These are phyloP conservation scores for Drosophila lowei DNA, from an alignment of 1,140 invertebrate species.

Conservation along the genomic window DNA sequence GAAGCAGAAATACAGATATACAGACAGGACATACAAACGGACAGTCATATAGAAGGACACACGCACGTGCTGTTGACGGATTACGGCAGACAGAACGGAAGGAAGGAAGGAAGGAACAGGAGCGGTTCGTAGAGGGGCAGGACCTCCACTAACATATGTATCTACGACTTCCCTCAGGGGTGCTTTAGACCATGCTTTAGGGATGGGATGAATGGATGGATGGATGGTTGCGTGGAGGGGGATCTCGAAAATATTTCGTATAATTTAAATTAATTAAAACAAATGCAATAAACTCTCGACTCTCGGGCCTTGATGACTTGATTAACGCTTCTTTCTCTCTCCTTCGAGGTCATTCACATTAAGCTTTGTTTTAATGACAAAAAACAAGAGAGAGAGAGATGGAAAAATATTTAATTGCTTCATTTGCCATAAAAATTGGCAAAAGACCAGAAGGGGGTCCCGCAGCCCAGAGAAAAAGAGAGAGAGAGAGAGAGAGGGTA, in stretches of 20 bases:
- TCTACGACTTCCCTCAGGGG: slow-evolving; percentile 31
- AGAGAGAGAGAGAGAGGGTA: neutral
- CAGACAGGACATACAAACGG: slow-evolving; percentile 1
- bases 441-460: slow-evolving; percentile 4
- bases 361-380: slow-evolving; percentile 67
- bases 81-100: slow-evolving; percentile 36
- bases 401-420: slow-evolving; percentile 63
- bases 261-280: slow-evolving; percentile 81
- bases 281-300: slow-evolving; percentile 69
- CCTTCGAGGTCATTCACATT: slow-evolving; percentile 62
- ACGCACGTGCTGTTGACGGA: slow-evolving; percentile 69
- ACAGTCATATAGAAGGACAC: slow-evolving; percentile 9
- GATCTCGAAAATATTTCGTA: slow-evolving; percentile 36
- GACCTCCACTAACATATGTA: slow-evolving; percentile 29
- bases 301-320: slow-evolving; percentile 66
- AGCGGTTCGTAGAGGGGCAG: slow-evolving; percentile 1
- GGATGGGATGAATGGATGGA: slow-evolving; percentile 12
- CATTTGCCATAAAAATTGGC: slow-evolving; percentile 47
- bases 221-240: slow-evolving; percentile 14
- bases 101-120: slow-evolving; percentile 40
- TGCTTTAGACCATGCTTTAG: slow-evolving; percentile 27
- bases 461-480: too few relatives aligned
- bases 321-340: slow-evolving; percentile 54
- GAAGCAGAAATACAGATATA: slow-evolving; percentile 29
- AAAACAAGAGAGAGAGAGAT: slow-evolving; percentile 29